phyloP scores from a whole-genome alignment of 2,888 invertebrate genomes.

The Phoenoteleia sp. region DNA sequence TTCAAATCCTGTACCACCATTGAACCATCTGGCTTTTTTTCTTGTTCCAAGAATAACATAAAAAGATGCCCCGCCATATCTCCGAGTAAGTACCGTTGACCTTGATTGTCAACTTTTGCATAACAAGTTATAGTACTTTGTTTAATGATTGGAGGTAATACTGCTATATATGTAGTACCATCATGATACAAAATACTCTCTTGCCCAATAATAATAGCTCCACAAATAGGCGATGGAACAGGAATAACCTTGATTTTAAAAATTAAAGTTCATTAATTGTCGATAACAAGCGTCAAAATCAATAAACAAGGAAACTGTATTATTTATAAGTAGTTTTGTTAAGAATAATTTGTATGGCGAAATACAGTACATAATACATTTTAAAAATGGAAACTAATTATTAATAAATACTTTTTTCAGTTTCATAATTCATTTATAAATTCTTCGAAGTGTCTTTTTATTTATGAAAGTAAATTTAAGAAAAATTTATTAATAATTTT shows the following conservation, averaged over 20 bases:
- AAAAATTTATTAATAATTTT: too few relatives aligned
- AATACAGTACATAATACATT: too few relatives aligned
- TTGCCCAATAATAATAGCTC: conserved; percentile 98
- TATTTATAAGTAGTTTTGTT: too few relatives aligned
- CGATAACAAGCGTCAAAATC: too few relatives aligned
- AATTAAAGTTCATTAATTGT: too few relatives aligned
- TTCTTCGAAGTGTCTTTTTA: too few relatives aligned
- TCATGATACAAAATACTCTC: conserved; percentile 99
- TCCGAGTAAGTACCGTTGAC: conserved; percentile 96
- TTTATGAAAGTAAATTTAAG: too few relatives aligned
- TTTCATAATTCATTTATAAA: too few relatives aligned
- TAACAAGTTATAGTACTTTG: conserved; percentile 98
- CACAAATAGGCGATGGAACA: conserved; percentile 98
- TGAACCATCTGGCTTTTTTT: conserved; percentile 92
- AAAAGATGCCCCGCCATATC: conserved; percentile 98
- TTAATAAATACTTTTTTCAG: too few relatives aligned
- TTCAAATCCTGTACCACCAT: conserved; percentile 95
- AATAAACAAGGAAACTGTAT: too few relatives aligned
- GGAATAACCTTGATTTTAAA: conserved; percentile 95
- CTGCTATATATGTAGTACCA: conserved; percentile 95
- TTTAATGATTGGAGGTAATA: conserved; percentile 98
- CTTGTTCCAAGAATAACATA: conserved; percentile 97
- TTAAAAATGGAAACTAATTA: too few relatives aligned
- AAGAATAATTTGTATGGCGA: too few relatives aligned
- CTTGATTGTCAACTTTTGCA: conserved; percentile 96